Evolutionary conservation across 2,113 vertebrate species (phyloP).

Genomic region (Serilophus lunatus): DNA sequence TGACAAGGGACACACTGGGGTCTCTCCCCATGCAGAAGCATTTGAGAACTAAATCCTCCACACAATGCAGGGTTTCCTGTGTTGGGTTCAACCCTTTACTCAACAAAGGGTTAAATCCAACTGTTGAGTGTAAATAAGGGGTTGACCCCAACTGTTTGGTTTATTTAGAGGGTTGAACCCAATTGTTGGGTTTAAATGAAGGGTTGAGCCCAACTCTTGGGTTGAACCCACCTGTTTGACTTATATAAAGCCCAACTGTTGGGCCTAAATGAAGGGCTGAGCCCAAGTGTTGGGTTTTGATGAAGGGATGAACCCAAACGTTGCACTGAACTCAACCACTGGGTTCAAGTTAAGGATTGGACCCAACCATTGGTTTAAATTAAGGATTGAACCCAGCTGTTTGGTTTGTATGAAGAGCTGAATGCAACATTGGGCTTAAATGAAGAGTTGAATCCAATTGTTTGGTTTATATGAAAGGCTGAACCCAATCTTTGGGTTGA

Average conservation of each 20-base stretch:
- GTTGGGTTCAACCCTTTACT: background rate
- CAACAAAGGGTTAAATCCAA: background rate
- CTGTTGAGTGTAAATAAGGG: rapidly evolving
- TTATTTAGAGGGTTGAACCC: rapidly evolving
- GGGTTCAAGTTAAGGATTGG: rapidly evolving
- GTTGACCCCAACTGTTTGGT: rapidly evolving
- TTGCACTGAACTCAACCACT: background rate
- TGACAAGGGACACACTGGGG: rapidly evolving
- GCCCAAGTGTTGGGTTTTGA: background rate
- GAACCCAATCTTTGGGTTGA: background rate
- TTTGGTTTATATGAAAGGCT: background rate
- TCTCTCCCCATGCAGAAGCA: rapidly evolving
- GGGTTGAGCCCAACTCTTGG: background rate
- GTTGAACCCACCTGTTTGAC: background rate
- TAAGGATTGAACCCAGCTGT: rapidly evolving
- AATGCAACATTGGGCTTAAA: background rate
- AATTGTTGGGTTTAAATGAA: rapidly evolving
- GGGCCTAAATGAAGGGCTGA: too few relatives aligned
- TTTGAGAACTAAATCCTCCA: background rate
- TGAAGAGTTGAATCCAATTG: background rate
- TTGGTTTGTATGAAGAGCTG: background rate
- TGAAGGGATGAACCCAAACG: rapidly evolving
- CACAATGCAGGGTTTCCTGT: background rate
- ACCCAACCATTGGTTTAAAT: background rate
- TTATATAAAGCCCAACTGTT: too few relatives aligned